Percentiles rank a stretch among this genome's conserved stretches.
These are phyloP conservation scores for Bombus consobrinus DNA, from an alignment of 1,140 invertebrate genomes.

Conservation along the genomic window DNA sequence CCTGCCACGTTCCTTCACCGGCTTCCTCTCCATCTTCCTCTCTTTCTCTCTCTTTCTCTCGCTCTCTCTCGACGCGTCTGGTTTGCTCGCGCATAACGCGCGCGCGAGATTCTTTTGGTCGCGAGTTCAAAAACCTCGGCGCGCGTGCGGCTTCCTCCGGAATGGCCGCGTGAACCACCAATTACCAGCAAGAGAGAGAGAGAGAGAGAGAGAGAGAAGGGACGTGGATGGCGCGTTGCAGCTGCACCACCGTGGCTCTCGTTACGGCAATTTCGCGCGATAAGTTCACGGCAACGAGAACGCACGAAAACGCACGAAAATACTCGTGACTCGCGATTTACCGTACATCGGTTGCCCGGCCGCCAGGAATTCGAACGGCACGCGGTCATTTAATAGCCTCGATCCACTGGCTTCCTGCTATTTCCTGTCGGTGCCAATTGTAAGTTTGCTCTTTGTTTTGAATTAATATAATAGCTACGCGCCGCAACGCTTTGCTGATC, in stretches of 20 bases:
- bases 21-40: constrained; percentile 21
- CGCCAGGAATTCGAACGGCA: constrained; percentile 36
- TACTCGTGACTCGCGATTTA: constrained; percentile 1
- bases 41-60: constrained; percentile 19
- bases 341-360: neutral
- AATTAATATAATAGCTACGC: too few species aligned
- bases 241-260: neutral
- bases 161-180: constrained; percentile 41
- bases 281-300: constrained; percentile 18
- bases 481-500: neutral
- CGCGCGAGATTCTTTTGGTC: constrained; percentile 56
- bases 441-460: too few species aligned
- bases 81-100: constrained; percentile 54
- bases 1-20: constrained; percentile 32
- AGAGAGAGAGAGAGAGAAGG: neutral
- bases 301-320: constrained; percentile 18
- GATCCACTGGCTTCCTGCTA: neutral
- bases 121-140: constrained; percentile 65
- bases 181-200: constrained; percentile 8
- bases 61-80: constrained; percentile 16
- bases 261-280: constrained; percentile 27
- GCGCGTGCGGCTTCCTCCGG: constrained; percentile 59
- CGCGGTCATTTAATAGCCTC: constrained; percentile 21
- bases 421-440: constrained; percentile 4
- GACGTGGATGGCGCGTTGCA: neutral